Conservation (phyloP, 1,140 invertebrate species). For the Brachionus paranguensis region DNA sequence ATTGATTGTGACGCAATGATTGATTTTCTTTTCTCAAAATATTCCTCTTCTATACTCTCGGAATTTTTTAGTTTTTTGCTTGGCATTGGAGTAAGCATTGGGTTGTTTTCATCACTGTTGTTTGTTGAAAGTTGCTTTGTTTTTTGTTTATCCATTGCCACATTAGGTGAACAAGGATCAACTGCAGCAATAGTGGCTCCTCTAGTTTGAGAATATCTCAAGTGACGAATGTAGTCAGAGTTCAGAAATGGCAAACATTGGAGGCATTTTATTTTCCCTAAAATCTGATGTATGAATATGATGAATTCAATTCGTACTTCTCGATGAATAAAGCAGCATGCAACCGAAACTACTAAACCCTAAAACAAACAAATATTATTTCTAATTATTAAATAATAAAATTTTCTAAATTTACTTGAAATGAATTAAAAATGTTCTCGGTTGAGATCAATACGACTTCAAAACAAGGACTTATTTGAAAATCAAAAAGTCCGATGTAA, state of each 20-base stretch:
- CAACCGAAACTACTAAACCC: slow-evolving; percentile 26
- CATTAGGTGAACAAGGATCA: background rate
- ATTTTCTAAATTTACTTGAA: slow-evolving; percentile 1
- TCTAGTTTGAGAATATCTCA: background rate
- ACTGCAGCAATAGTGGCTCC: background rate
- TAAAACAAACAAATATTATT: background rate
- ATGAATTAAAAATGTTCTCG: slow-evolving; percentile 18
- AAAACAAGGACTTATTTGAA: slow-evolving; percentile 1
- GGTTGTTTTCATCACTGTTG: slow-evolving; percentile 1
- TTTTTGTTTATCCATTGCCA: background rate
- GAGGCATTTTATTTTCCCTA: slow-evolving; percentile 1
- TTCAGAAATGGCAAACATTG: background rate
- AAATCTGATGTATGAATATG: background rate
- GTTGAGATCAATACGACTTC: background rate
- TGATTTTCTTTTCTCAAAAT: background rate
- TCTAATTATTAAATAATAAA: background rate
- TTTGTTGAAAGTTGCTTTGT: background rate
- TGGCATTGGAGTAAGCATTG: slow-evolving; percentile 8
- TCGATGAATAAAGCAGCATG: slow-evolving; percentile 35
- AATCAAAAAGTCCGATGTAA: background rate
- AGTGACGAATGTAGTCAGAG: background rate
- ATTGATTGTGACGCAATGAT: background rate
- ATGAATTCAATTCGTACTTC: background rate
- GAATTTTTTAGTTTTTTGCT: background rate
- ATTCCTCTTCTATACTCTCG: background rate